Evolutionary conservation across 1,140 invertebrate genomes (phyloP).

Genomic region (Temnothorax longispinosus): DNA sequence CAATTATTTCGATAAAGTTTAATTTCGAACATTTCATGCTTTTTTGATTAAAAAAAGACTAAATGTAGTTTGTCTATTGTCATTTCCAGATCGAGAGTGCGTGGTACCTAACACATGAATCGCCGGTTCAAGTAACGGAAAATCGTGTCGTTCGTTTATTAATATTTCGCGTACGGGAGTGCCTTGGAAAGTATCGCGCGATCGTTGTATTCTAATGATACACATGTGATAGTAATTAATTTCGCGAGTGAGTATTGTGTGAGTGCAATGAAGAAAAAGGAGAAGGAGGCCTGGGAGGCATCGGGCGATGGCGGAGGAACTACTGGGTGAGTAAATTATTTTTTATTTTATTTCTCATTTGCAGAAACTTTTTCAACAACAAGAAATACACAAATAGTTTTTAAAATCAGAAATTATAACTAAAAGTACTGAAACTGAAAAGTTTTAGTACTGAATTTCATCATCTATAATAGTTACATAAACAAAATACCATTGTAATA

Average conservation of each 20-base stretch:
- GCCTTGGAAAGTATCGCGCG: neutral
- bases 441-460: neutral
- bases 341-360: neutral
- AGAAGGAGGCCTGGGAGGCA: too few relatives aligned
- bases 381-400: too few relatives aligned
- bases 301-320: too few relatives aligned
- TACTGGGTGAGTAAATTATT: neutral
- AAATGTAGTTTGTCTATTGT: neutral
- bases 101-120: neutral
- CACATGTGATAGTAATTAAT: neutral
- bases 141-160: too few relatives aligned
- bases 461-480: neutral
- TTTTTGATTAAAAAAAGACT: neutral
- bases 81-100: neutral
- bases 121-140: neutral
- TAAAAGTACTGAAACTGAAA: neutral
- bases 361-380: neutral
- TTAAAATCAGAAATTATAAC: neutral
- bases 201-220: neutral
- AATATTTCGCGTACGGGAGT: neutral
- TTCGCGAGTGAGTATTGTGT: neutral
- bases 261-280: too few relatives aligned
- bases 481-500: neutral
- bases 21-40: neutral
- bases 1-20: neutral